Conservation (phyloP, 1,140 invertebrate species). For the Sminthurides bifidus region DNA sequence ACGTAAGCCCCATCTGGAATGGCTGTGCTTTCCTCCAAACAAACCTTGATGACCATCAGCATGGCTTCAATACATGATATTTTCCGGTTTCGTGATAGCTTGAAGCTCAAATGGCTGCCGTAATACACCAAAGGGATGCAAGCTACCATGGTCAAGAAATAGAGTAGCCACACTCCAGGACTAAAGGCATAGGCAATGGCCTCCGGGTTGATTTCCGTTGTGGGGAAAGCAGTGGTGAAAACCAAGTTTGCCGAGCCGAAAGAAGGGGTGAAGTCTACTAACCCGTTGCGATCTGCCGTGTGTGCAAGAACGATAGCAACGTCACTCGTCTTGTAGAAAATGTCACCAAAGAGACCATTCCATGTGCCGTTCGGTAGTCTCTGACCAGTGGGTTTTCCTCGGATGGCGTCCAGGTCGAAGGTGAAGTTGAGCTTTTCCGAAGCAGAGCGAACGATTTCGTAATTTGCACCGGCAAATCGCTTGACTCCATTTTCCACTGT, state of each 20-base stretch:
- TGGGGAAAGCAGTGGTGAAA: slow-evolving; percentile 3
- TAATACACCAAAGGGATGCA: neutral
- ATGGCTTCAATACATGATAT: neutral
- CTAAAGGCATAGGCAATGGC: slow-evolving; percentile 2
- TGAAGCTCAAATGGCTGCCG: neutral
- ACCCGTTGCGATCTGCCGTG: slow-evolving; percentile 4
- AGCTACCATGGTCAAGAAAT: neutral
- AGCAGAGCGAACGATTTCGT: slow-evolving; percentile 4
- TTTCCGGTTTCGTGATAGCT: neutral
- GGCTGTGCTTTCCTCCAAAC: slow-evolving; percentile 5
- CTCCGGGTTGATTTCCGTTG: neutral
- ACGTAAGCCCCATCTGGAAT: neutral
- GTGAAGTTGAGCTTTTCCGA: neutral
- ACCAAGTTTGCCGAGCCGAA: slow-evolving; percentile 11
- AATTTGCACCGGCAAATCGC: slow-evolving; percentile 4
- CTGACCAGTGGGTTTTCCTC: neutral
- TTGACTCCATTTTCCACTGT: no score
- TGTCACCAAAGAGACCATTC: slow-evolving; percentile 1
- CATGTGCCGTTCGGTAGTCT: slow-evolving; percentile 8
- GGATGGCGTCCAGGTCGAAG: slow-evolving; percentile 6
- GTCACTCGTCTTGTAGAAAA: slow-evolving; percentile 8
- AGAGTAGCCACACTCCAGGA: slow-evolving; percentile 1
- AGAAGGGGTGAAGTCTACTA: slow-evolving; percentile 11
- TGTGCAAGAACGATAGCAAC: slow-evolving; percentile 7
- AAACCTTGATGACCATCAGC: neutral